Conservation (phyloP, 2,113 vertebrate genomes). For the Steatornis caripensis region DNA sequence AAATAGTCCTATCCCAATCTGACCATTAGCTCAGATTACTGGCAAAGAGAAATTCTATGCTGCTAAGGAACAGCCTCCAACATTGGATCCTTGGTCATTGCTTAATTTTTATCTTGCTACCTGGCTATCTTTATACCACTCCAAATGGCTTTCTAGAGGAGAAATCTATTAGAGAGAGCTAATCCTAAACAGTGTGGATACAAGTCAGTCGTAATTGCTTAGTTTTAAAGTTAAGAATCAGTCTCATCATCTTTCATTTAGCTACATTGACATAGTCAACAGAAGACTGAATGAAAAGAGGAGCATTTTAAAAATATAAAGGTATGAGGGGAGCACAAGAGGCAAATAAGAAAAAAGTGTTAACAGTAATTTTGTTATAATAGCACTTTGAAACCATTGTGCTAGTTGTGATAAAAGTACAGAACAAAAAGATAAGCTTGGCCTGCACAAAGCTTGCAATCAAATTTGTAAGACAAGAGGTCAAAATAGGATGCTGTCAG, state of each 20-base stretch:
- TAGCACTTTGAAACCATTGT: background rate
- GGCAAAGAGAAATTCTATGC: background rate
- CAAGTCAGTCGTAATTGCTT: background rate
- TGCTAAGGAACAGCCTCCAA: background rate
- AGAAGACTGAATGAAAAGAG: background rate
- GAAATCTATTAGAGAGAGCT: background rate
- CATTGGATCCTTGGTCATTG: background rate
- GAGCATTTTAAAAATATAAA: background rate
- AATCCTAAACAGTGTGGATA: background rate
- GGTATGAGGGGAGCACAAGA: background rate
- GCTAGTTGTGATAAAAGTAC: background rate
- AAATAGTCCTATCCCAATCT: background rate
- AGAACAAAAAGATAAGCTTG: background rate
- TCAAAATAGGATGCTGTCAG: background rate
- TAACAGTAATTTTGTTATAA: background rate
- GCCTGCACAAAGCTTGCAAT: background rate
- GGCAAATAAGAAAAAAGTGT: background rate
- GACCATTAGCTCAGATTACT: background rate
- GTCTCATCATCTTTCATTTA: background rate
- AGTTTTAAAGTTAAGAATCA: background rate
- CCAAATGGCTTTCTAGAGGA: background rate
- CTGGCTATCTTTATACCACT: background rate
- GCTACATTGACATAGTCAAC: background rate
- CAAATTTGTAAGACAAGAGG: background rate
- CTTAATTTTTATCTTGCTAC: background rate